Evolutionary conservation across 2,113 vertebrate species (phyloP).

Genomic region (Protobothrops mucrosquamatus): DNA sequence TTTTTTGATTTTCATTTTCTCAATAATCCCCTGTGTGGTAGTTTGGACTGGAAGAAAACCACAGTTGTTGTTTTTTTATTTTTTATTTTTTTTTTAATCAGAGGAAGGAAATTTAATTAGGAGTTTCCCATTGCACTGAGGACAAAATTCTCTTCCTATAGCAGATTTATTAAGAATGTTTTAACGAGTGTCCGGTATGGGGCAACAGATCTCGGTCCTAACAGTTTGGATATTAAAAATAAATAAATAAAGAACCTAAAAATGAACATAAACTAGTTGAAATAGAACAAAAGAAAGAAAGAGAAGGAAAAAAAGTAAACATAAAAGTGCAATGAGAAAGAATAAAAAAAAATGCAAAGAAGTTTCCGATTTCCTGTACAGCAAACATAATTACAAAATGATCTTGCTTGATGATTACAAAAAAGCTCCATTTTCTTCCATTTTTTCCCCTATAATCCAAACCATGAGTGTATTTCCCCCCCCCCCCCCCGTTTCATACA

Average conservation of each 20-base stretch:
- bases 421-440: background rate
- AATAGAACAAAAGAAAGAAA: background rate
- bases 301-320: background rate
- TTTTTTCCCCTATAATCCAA: background rate
- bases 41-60: background rate
- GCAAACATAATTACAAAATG: background rate
- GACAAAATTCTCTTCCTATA: background rate
- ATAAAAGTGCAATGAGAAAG: background rate
- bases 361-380: background rate
- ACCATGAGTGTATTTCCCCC: background rate
- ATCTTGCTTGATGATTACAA: background rate
- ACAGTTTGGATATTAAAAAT: background rate
- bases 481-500: background rate
- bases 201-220: background rate
- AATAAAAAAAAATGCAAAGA: background rate
- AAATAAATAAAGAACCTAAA: background rate
- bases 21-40: background rate
- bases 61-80: background rate
- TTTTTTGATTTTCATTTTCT: background rate
- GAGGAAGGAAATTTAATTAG: background rate
- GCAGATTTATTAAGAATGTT: background rate
- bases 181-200: background rate
- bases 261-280: background rate
- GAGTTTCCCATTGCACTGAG: background rate
- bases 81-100: background rate